Evolutionary conservation across 2,888 invertebrate species (phyloP).

Genomic region (Callyntrura guangdongensis): DNA sequence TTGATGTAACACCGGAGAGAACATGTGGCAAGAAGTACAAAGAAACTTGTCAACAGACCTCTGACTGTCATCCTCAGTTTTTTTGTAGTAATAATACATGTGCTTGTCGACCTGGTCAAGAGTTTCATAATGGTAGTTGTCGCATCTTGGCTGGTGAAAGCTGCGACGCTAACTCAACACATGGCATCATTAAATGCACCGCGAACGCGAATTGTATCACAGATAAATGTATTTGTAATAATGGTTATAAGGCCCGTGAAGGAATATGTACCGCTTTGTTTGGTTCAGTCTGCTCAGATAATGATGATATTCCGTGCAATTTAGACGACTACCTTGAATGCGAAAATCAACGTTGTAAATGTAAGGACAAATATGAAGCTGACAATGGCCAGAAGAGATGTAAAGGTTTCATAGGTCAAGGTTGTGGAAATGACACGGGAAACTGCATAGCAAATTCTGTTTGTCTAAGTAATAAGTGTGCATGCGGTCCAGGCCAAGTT

Average conservation of each 20-base stretch:
- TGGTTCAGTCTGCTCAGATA: not conserved
- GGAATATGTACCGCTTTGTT: not conserved
- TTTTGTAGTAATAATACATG: not conserved
- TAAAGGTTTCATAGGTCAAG: conserved; percentile 1
- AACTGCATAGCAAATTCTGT: conserved; percentile 8
- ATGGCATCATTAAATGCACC: not conserved
- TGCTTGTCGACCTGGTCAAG: not conserved
- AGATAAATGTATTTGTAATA: not conserved
- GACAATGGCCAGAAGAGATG: not conserved
- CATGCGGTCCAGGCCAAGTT: not conserved
- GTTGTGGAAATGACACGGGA: not conserved
- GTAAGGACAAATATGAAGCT: not conserved
- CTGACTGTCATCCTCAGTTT: conserved; percentile 54
- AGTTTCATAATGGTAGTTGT: not conserved
- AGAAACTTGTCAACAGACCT: not conserved
- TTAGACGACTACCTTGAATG: not conserved
- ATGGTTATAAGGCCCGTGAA: not conserved
- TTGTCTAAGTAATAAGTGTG: not conserved
- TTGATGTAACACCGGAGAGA: not conserved
- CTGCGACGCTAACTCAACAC: not conserved
- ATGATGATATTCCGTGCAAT: not conserved
- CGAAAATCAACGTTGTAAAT: not conserved
- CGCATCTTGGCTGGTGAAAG: not conserved
- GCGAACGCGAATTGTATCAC: not conserved
- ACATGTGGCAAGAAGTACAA: conserved; percentile 13